Evolutionary conservation across 53 echinoderm and acorn worm species (phyloP).

Genomic region (Hippasteria phrygiana): DNA sequence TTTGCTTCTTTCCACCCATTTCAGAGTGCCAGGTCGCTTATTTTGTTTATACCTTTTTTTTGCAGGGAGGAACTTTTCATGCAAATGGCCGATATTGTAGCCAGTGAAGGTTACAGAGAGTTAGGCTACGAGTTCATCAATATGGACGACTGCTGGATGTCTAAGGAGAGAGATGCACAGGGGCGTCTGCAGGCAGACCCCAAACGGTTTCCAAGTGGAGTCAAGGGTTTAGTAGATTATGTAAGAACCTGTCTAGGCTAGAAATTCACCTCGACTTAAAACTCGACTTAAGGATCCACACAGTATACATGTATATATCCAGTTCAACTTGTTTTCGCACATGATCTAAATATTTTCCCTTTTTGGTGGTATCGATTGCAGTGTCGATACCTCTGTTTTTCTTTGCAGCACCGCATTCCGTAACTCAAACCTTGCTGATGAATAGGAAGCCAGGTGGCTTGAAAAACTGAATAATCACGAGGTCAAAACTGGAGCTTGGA

Average conservation of each 20-base stretch:
- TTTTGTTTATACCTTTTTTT: neutral
- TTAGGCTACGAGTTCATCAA: constrained; percentile 84
- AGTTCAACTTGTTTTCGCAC: no score
- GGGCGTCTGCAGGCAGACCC: constrained; percentile 78
- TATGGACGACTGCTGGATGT: constrained; percentile 97
- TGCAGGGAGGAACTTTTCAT: constrained; percentile 77
- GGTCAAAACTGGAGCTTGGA: no score
- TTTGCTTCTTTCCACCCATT: neutral
- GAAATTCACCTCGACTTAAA: no score
- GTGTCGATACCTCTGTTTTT: no score
- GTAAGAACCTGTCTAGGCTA: constrained; percentile 77
- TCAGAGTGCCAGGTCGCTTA: neutral
- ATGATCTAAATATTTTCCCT: no score
- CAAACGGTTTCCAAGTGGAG: constrained; percentile 88
- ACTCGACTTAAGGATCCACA: no score
- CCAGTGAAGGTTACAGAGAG: constrained; percentile 76
- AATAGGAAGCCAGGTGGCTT: no score
- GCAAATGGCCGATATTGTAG: constrained; percentile 80
- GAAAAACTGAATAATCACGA: no score
- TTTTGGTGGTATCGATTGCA: no score
- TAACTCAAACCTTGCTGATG: no score
- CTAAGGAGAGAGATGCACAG: constrained; percentile 72
- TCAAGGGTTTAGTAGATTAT: constrained; percentile 90
- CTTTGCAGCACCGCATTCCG: no score
- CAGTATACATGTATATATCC: no score